Evolutionary conservation across 2,113 vertebrate genomes (phyloP).

Genomic region (Clarias magur): DNA sequence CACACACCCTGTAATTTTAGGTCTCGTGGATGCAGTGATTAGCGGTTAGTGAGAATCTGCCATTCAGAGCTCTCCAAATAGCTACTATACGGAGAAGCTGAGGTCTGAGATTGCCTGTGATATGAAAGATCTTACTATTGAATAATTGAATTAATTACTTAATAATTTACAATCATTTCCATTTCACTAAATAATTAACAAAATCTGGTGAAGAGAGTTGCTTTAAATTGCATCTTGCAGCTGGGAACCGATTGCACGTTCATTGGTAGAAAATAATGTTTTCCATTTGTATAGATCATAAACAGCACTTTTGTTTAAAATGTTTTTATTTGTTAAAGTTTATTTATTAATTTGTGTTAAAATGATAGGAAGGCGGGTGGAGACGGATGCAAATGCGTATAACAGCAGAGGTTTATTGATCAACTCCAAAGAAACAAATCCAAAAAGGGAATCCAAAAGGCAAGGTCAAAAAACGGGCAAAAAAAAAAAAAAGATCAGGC

Average conservation of each 20-base stretch:
- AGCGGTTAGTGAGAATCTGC: slow-evolving; percentile 12
- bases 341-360: neutral
- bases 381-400: too few species aligned
- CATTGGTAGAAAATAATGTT: neutral
- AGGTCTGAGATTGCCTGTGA: neutral
- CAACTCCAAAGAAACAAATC: too few species aligned
- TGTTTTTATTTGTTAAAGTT: neutral
- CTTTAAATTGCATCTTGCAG: neutral
- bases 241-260: neutral
- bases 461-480: too few species aligned
- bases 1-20: slow-evolving; percentile 20
- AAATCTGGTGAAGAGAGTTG: neutral
- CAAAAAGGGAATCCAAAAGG: too few species aligned
- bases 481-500: too few species aligned
- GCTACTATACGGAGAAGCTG: neutral
- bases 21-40: slow-evolving; percentile 10
- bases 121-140: neutral
- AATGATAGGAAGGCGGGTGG: too few species aligned
- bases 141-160: neutral
- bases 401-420: too few species aligned
- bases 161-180: neutral
- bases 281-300: neutral
- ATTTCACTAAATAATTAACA: neutral
- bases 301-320: neutral
- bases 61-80: neutral